A percentile compares a stretch with the other conserved stretches of the same genome.
These are phyloP conservation scores for Solen grandis DNA, from an alignment of 1,140 invertebrate genomes.

Conservation along the genomic window DNA sequence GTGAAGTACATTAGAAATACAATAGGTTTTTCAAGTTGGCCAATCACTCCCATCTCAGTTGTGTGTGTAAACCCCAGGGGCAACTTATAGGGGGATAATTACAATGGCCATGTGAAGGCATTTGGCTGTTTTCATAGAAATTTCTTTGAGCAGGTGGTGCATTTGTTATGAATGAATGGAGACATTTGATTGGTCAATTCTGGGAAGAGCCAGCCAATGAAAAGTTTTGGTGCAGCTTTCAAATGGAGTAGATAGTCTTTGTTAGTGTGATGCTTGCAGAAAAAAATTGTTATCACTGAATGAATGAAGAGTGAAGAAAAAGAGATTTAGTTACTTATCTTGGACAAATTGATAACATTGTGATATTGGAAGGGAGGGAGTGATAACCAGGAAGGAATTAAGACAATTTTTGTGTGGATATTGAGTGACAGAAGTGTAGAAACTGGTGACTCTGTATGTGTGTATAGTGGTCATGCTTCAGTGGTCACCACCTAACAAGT, in stretches of 20 bases:
- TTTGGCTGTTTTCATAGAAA: constrained; percentile 49
- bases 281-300: constrained; percentile 35
- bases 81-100: constrained; percentile 20
- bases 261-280: constrained; percentile 13
- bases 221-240: constrained; percentile 48
- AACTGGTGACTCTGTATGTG: background rate
- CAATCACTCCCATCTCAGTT: no score
- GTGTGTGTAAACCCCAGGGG: constrained; percentile 15
- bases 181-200: constrained; percentile 28
- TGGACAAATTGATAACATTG: constrained; percentile 29
- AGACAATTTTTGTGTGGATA: constrained; percentile 42
- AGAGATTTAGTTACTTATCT: constrained; percentile 48
- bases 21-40: no score
- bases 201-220: constrained; percentile 30
- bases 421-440: background rate
- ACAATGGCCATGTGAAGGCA: constrained; percentile 48
- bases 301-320: constrained; percentile 54
- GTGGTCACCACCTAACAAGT: constrained; percentile 3
- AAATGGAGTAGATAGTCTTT: constrained; percentile 50
- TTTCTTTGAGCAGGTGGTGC: constrained; percentile 54
- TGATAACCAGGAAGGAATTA: constrained; percentile 21
- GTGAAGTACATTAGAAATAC: no score
- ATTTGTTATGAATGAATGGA: constrained; percentile 50
- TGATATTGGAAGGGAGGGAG: background rate
- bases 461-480: constrained; percentile 30